Base-by-base conservation (phyloP, 2,888 invertebrate species). In the Steromphala cineraria region DNA sequence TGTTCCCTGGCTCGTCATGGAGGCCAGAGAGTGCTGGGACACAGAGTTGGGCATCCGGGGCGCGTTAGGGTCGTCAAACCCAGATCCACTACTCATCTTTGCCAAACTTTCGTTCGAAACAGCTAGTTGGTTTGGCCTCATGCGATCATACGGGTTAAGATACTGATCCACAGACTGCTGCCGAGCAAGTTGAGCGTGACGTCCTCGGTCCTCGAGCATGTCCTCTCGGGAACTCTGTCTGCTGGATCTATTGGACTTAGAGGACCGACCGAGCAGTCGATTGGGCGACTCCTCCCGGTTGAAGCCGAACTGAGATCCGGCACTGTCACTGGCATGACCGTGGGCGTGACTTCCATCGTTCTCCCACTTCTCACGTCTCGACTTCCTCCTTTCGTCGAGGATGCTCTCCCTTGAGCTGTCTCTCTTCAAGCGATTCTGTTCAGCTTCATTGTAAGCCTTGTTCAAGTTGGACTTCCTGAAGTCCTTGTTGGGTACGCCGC, bases 391-490 rank as follows among this genome's bases (percentile, higher is more conserved):
- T 8, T 90, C 90, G 78, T 90, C 90, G 3, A 91, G 81, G 24
- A 88, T 75, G 53, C 85, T 89, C 53, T 91, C 91, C 46, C 89
- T 83, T 7, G 91, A 90, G 81, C 83, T 86, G 77, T 89, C 87
- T 36, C 89, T 81, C 67, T 81, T 81, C 79, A 80, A 55, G 24
- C 85, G 82, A 53, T 82, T 82, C 31, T 83, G 77, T 24, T 87
- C 86, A 15, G 80, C 79, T 74, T 77, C 78, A 81, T 53, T 78
- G 62, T 77, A 81, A 52, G 94, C 94, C 94, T 96, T 96, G 92
- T 96, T 96, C 17, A 96, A 91, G 0, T 95, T 95, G 0, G 96
- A 96, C 91, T 96, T 96, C 53, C 96, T 94, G 87, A 96, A 96
- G 91, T 96, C 96, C 93, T 96, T 96, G 91, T 96, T 96, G 17